These are phyloP conservation scores for Dasyurus viverrinus DNA, from an alignment of 2,113 vertebrate genomes.

Conservation along the genomic window DNA sequence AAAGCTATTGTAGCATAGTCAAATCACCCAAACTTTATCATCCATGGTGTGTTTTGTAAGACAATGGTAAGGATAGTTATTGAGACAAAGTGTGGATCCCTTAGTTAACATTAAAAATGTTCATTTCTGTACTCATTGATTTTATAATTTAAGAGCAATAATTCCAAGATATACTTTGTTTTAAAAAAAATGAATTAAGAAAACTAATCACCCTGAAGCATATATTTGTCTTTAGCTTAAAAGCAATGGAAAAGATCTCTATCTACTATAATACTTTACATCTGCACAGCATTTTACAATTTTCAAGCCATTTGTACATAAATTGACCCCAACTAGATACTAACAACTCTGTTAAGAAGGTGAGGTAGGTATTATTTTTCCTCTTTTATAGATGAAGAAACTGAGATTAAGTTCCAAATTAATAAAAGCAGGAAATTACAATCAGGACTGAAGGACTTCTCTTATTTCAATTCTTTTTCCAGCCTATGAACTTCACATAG, in stretches of 20 bases:
- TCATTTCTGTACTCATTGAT: slow-evolving; percentile 33
- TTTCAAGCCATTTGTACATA: background rate
- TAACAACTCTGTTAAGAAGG: background rate
- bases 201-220: slow-evolving; percentile 25
- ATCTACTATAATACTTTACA: background rate
- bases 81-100: slow-evolving; percentile 5
- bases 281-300: background rate
- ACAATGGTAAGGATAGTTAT: slow-evolving; percentile 42
- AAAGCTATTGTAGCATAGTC: background rate
- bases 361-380: background rate
- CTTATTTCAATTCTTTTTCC: background rate
- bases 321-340: background rate
- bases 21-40: background rate
- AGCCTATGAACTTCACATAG: background rate
- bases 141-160: background rate
- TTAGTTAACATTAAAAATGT: slow-evolving; percentile 38
- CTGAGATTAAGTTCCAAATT: background rate
- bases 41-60: slow-evolving; percentile 13
- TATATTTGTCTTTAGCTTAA: background rate
- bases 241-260: slow-evolving; percentile 42
- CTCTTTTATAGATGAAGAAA: background rate
- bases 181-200: slow-evolving; percentile 40
- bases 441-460: background rate
- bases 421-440: background rate
- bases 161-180: slow-evolving; percentile 29